Evolutionary conservation across 2,888 invertebrate species (phyloP).

Genomic region (Prenolepis imparis): DNA sequence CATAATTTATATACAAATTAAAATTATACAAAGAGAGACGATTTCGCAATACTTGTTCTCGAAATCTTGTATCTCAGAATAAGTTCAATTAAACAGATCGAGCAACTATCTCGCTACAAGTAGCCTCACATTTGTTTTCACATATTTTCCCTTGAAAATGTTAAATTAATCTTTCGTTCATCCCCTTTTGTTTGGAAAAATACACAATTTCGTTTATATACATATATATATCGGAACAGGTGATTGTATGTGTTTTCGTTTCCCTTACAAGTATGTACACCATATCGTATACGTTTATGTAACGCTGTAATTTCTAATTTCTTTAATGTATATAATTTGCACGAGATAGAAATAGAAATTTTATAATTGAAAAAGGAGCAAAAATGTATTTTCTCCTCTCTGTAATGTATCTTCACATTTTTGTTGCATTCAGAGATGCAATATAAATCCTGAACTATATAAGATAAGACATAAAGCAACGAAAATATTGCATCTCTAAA

Average conservation of each 20-base stretch:
- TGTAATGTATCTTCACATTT: not conserved
- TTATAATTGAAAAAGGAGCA: not conserved
- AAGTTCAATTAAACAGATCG: slow-evolving; percentile 4
- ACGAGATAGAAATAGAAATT: not conserved
- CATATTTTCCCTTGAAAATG: slow-evolving; percentile 18
- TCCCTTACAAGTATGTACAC: slow-evolving; percentile 36
- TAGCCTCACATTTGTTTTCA: not conserved
- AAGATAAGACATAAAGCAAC: not conserved
- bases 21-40: not conserved
- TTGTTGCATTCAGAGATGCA: slow-evolving; percentile 2
- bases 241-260: slow-evolving; percentile 22
- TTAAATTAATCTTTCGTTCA: slow-evolving; percentile 59
- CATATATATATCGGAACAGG: slow-evolving; percentile 55
- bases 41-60: not conserved
- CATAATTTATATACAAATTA: slow-evolving; percentile 5
- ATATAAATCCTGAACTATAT: not conserved
- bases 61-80: not conserved
- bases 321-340: not conserved
- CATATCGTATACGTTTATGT: not conserved
- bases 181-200: slow-evolving; percentile 70
- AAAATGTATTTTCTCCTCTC: not conserved
- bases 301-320: not conserved
- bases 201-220: slow-evolving; percentile 71
- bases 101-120: not conserved
- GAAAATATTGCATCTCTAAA: not conserved